Percentiles rank a stretch among this genome's conserved stretches.
Conservation (phyloP, 2,888 invertebrate species). For the Heliconius aoede region DNA sequence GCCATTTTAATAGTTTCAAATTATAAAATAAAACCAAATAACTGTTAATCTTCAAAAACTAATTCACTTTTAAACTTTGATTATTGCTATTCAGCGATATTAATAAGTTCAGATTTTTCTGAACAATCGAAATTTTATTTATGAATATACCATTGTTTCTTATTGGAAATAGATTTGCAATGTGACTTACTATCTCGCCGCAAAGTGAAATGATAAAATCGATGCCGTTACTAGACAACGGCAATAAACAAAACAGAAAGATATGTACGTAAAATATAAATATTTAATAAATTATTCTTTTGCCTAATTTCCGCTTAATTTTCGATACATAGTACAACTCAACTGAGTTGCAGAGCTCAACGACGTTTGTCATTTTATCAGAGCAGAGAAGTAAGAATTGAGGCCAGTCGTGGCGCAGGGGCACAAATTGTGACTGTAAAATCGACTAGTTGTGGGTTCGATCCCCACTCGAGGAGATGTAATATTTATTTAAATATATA, state of each 20-base stretch:
- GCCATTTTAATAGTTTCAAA: conserved; percentile 59
- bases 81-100: neutral
- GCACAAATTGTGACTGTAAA: no score
- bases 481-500: no score
- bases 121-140: conserved; percentile 1
- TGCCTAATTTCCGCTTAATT: no score
- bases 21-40: neutral
- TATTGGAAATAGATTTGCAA: conserved; percentile 41
- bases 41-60: neutral
- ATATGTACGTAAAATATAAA: neutral
- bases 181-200: conserved; percentile 35
- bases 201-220: conserved; percentile 59
- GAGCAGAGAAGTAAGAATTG: no score
- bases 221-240: conserved; percentile 78
- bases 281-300: neutral
- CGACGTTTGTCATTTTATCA: no score
- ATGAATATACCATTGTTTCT: conserved; percentile 35
- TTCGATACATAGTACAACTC: no score
- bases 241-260: conserved; percentile 46
- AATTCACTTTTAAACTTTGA: neutral
- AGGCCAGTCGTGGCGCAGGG: no score
- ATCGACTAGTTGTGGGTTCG: no score
- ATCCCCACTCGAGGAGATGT: no score
- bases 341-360: no score
- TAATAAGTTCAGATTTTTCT: neutral